These are phyloP conservation scores for Aptenodytes patagonicus DNA, from an alignment of 2,113 vertebrate genomes.

Conservation along the genomic window DNA sequence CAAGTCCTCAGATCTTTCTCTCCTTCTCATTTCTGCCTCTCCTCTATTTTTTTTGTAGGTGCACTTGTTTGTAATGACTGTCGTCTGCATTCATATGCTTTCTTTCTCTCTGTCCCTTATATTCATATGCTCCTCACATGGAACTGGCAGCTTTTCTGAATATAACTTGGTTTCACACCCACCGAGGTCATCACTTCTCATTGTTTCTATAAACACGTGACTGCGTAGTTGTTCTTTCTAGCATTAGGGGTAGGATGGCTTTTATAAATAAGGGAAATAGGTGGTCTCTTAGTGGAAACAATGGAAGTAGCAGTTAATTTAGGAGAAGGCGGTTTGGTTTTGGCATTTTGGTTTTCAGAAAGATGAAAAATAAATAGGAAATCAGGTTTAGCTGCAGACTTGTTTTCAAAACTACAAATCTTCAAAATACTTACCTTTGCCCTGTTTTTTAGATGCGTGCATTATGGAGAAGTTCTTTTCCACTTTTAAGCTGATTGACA, in stretches of 20 bases:
- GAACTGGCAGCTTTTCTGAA: neutral
- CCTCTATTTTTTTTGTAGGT: neutral
- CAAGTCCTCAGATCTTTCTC: neutral
- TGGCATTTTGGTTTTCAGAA: neutral
- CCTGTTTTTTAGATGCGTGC: neutral
- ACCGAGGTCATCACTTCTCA: neutral
- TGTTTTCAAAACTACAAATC: neutral
- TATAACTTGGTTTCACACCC: slow-evolving; percentile 8
- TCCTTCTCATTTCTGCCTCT: neutral
- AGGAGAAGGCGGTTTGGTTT: neutral
- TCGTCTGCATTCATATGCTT: neutral
- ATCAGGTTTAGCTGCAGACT: neutral
- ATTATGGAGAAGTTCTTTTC: neutral
- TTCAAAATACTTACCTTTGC: neutral
- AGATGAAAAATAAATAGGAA: neutral
- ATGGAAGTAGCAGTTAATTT: neutral
- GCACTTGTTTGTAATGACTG: neutral
- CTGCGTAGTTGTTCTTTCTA: neutral
- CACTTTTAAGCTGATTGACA: neutral
- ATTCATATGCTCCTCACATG: neutral
- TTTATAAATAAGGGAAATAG: slow-evolving; percentile 48
- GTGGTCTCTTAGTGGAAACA: slow-evolving; percentile 28
- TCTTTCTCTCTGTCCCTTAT: neutral
- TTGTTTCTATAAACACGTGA: neutral
- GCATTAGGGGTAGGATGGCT: neutral